Conservation (phyloP, 2,797 vertebrate genomes). For the Botia kubotai region DNA sequence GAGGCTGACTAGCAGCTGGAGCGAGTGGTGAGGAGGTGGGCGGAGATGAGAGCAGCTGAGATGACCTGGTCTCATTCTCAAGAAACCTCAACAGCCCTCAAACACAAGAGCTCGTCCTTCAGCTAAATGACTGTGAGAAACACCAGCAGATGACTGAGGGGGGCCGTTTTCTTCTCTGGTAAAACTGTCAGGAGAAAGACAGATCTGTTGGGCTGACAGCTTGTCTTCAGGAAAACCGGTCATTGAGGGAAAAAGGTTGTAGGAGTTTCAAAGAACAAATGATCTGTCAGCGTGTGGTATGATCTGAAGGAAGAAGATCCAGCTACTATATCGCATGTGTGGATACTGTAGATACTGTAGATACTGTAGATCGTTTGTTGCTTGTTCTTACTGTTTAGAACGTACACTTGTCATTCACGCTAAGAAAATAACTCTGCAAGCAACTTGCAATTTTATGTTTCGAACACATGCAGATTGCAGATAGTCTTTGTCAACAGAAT, state of each 20-base stretch:
- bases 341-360: no score
- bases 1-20: conserved; percentile 70
- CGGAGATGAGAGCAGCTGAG: conserved; percentile 64
- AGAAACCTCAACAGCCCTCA: conserved; percentile 68
- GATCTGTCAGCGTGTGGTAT: no score
- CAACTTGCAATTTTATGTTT: no score
- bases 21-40: conserved; percentile 69
- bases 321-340: no score
- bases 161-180: background rate
- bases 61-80: conserved; percentile 71
- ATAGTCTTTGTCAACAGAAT: no score
- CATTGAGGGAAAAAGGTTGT: no score
- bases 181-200: conserved; percentile 6
- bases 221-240: background rate
- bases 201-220: background rate
- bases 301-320: no score
- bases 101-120: conserved; percentile 66
- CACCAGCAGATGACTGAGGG: background rate
- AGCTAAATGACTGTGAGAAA: background rate
- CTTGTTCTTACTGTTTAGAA: no score
- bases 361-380: no score
- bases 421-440: no score
- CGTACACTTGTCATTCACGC: no score
- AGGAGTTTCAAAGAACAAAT: conserved; percentile 45
- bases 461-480: no score